Evolutionary conservation across 2,888 invertebrate species (phyloP), one percentile per base, ranked within the genome.

Genomic region (Caenorhabditis macrosperma): DNA sequence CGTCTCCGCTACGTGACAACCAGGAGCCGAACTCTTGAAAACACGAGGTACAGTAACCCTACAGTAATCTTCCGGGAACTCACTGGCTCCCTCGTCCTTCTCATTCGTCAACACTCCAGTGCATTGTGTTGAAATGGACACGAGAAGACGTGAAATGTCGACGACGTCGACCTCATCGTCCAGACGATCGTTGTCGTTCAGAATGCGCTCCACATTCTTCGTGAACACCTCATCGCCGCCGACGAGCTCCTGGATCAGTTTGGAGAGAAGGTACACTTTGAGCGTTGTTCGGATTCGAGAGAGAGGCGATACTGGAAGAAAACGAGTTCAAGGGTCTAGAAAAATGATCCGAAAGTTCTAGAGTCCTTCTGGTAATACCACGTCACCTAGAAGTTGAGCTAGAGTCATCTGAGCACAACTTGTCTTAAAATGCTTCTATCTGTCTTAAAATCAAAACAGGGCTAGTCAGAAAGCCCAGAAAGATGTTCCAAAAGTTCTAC

Each of bases 111-210:
- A 24, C 20, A 69, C 22, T 22, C 30, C 63, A 1, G 64, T 41
- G 33, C 61, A 76, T 44, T 85, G 71, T 0, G 87, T 88, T 26
- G 82, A 87, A 41, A 88, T 81, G 20, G 83, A 79, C 7, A 89
- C 77, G 1, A 89, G 71, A 35, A 89, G 78, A 9, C 88, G 82
- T 5, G 89, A 89, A 2, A 87, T 82, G 55, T 88, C 89, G 17
- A 88, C 86, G 12, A 84, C 74, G 35, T 85, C 85, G 10, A 85
- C 66, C 52, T 82, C 71, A 46, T 76, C 76, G 38, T 79, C 78
- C 20, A 71, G 22, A 17, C 66, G 67, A 41, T 61, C 68, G 17
- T 64, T 59, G 24, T 61, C 63, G 26, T 46, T 60, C 33, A 71
- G 48, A 30, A 67, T 67, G 7, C 52, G 52, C 15, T 59, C 52